Percentiles rank a stretch among this genome's conserved stretches.
These are phyloP conservation scores for Steinernema khuongi DNA, from an alignment of 1,140 invertebrate genomes.

Conservation along the genomic window DNA sequence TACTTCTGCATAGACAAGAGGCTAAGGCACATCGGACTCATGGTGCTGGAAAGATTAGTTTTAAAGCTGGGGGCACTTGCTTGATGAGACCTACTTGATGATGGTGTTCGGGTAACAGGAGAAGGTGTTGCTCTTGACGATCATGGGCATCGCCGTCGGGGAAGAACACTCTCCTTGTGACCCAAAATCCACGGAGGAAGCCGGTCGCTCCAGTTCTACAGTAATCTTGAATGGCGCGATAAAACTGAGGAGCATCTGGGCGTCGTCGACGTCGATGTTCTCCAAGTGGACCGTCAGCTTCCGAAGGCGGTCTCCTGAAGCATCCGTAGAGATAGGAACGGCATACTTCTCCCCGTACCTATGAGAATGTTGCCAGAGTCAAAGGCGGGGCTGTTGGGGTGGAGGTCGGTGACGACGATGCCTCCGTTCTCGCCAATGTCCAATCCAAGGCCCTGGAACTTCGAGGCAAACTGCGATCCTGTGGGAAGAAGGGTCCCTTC, in stretches of 20 bases:
- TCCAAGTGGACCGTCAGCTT: background rate
- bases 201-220: background rate
- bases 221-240: background rate
- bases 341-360: background rate
- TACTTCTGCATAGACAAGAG: background rate
- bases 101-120: conserved; percentile 1
- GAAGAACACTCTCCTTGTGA: background rate
- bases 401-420: background rate
- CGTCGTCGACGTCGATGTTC: conserved; percentile 8
- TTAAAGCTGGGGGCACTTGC: background rate
- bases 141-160: background rate
- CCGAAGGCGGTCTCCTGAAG: background rate
- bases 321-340: background rate
- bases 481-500: too few relatives aligned
- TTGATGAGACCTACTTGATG: background rate
- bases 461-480: background rate
- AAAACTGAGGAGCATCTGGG: background rate
- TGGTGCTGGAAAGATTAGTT: background rate
- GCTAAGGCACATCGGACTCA: background rate
- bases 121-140: background rate
- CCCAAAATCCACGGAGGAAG: background rate
- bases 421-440: background rate
- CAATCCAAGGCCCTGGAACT: background rate
- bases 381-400: background rate
- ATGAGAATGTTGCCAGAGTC: background rate